Evolutionary conservation across 2,888 invertebrate species (phyloP), one percentile per base, ranked within the genome.

Genomic region (Trichopria drosophilae): DNA sequence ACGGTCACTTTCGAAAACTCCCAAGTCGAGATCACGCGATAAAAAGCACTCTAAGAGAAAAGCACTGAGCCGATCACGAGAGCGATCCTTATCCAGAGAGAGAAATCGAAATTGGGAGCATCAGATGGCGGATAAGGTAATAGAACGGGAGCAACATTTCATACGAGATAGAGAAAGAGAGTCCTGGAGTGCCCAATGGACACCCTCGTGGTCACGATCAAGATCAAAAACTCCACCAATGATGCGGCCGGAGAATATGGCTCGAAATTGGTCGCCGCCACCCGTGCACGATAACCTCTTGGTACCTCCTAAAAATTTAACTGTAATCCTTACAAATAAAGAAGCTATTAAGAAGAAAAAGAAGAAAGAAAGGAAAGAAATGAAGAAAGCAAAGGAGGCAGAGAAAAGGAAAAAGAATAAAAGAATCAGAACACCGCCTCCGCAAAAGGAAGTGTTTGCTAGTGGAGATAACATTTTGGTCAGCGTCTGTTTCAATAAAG

Each of bases 381-480:
- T 41, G 66, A 24, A 39, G 12, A 79, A 77, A 61, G 62, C 62
- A 46, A 61, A 67, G 65, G 62, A 67, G 53, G 48, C 59, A 26
- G 64, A 69, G 56, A 70, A 72, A 66, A 77, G 76, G 45, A 76
- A 76, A 37, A 74, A 73, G 23, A 77, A 76, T 35, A 77, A 76
- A 43, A 76, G 76, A 48, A 72, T 71, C 10, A 77, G 77, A 34
- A 82, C 82, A 0, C 80, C 80, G n/a, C 82, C 80, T 42, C 88
- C 90, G 1, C 88, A 88, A 2, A 93, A 93, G 73, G 93, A 93
- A 77, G 91, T 94, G 3, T 93, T 92, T 72, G 91, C 93, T 0
- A 92, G 93, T 9, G 93, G 93, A 3, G 91, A 93, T 76, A 93
- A 93, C 72, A 93, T 94, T 66, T 82, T 94, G 57, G 93, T 94